phyloP scores from a whole-genome alignment of 92 coral and sea anemone species.

The Paramuricea clavata region DNA sequence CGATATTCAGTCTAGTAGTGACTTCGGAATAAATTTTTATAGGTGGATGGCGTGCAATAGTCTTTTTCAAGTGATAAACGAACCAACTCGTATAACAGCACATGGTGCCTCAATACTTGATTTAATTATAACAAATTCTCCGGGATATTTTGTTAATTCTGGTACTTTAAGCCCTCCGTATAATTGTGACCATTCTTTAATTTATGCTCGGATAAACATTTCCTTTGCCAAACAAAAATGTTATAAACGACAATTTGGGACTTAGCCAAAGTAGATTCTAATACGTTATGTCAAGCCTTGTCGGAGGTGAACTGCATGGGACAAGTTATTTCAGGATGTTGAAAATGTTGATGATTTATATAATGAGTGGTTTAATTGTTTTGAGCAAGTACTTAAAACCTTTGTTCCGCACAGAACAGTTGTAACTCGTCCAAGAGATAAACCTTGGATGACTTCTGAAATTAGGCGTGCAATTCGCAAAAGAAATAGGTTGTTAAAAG shows the following conservation, averaged over 20 bases:
- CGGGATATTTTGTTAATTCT: constrained; percentile 62
- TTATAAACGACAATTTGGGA: constrained; percentile 60
- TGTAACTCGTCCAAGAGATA: constrained; percentile 36
- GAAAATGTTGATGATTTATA: constrained; percentile 12
- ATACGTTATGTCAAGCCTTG: constrained; percentile 10
- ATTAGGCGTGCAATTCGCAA: constrained; percentile 59
- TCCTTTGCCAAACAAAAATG: constrained; percentile 39
- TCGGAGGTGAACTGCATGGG: constrained; percentile 17
- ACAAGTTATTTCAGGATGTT: not conserved
- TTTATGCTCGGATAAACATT: constrained; percentile 34
- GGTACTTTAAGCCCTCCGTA: constrained; percentile 67
- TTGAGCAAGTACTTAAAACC: not conserved
- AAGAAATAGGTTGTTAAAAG: constrained; percentile 44
- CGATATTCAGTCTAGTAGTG: not conserved
- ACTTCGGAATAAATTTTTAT: constrained; percentile 8
- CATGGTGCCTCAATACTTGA: constrained; percentile 42
- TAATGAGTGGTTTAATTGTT: constrained; percentile 2
- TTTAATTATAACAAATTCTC: constrained; percentile 62
- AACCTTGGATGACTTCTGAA: constrained; percentile 49
- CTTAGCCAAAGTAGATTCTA: constrained; percentile 22
- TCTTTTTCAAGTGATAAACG: constrained; percentile 38
- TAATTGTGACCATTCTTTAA: constrained; percentile 67
- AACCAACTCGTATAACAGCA: constrained; percentile 48
- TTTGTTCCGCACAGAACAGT: constrained; percentile 30
- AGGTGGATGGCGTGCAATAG: constrained; percentile 34